Conservation (phyloP, 2,797 vertebrate species). For the Oreochromis grahami region DNA sequence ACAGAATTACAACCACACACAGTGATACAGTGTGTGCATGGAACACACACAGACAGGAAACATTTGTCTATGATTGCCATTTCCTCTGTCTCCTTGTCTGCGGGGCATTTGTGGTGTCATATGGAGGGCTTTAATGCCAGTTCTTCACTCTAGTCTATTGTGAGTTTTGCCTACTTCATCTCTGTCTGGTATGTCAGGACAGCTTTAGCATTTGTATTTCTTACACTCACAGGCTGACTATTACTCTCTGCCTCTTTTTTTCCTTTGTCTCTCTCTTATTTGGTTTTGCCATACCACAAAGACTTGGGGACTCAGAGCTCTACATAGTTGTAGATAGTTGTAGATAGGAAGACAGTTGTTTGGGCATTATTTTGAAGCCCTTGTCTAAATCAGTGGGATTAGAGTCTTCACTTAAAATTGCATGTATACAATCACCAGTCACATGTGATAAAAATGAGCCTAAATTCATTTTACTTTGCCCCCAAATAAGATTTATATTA, state of each 20-base stretch:
- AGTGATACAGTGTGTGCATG: not conserved
- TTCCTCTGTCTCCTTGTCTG: constrained; percentile 37
- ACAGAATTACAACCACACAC: not conserved
- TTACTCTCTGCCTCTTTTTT: not conserved
- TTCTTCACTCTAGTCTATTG: constrained; percentile 37
- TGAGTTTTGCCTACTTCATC: constrained; percentile 31
- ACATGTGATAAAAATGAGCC: not conserved
- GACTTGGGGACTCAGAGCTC: not conserved
- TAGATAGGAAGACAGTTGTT: not conserved
- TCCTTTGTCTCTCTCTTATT: not conserved
- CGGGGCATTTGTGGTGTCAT: constrained; percentile 50
- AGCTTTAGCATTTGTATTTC: not conserved
- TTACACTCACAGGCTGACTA: not conserved
- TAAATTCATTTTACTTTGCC: not conserved
- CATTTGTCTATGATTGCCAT: constrained; percentile 46
- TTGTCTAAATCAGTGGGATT: too few species aligned
- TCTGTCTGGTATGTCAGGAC: constrained; percentile 13
- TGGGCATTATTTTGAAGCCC: not conserved
- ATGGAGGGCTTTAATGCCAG: constrained; percentile 46
- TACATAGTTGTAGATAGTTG: not conserved
- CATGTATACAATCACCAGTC: not conserved
- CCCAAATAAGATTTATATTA: not conserved
- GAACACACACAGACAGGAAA: not conserved
- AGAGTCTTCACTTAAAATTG: not conserved
- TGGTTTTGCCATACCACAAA: not conserved